phyloP scores from a whole-genome alignment of 1,140 invertebrate genomes.

The Penaeus japonicus region DNA sequence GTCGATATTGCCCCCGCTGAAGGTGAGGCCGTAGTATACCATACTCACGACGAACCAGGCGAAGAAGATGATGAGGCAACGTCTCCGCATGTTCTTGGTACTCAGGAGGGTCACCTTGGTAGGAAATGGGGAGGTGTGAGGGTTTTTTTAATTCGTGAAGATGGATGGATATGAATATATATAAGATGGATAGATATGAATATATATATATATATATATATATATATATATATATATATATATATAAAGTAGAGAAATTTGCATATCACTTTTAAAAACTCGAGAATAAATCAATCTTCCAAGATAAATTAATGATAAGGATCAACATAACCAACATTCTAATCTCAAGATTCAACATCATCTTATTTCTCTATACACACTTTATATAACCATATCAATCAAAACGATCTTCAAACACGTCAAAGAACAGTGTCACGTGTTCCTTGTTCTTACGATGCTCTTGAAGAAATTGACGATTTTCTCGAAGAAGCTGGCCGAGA shows the following conservation, averaged over 20 bases:
- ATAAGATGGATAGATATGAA: background rate
- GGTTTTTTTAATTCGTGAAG: background rate
- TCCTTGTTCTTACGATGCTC: conserved; percentile 19
- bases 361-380: no score
- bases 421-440: no score
- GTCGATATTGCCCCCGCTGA: conserved; percentile 73
- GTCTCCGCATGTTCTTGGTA: conserved; percentile 75
- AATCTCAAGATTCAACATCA: no score
- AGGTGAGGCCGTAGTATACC: conserved; percentile 82
- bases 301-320: no score
- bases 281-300: no score
- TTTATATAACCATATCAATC: no score
- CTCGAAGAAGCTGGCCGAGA: background rate
- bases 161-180: background rate
- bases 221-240: no score
- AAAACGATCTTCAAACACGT: no score
- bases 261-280: no score
- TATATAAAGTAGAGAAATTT: no score
- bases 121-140: background rate
- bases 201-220: no score
- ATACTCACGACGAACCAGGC: conserved; percentile 72
- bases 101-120: conserved; percentile 68
- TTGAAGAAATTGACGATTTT: conserved; percentile 29
- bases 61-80: conserved; percentile 79
- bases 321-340: no score